Evolutionary conservation across 2,888 invertebrate genomes (phyloP).

Genomic region (Amphipyra tragopoginis): DNA sequence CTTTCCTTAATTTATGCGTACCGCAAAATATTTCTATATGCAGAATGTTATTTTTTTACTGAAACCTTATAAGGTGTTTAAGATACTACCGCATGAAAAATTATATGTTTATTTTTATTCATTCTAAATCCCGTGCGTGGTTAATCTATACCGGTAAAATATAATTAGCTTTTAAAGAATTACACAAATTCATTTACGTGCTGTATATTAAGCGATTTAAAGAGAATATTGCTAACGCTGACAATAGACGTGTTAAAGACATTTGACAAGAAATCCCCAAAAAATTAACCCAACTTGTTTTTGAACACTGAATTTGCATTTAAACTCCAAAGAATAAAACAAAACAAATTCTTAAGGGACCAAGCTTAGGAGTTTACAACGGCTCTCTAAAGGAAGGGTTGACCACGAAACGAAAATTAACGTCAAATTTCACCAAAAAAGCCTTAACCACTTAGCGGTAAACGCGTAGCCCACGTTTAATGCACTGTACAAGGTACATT

Average conservation of each 20-base stretch:
- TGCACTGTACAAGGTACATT: constrained; percentile 61
- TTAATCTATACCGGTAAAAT: too few relatives aligned
- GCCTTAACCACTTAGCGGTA: constrained; percentile 53
- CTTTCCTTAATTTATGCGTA: too few relatives aligned
- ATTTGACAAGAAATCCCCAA: neutral
- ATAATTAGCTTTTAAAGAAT: too few relatives aligned
- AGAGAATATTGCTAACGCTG: too few relatives aligned
- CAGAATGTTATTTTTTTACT: too few relatives aligned
- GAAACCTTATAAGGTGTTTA: too few relatives aligned
- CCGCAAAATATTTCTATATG: too few relatives aligned
- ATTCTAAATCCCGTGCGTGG: too few relatives aligned
- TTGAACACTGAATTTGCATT: constrained; percentile 13
- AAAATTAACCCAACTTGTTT: constrained; percentile 10
- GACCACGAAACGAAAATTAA: constrained; percentile 48
- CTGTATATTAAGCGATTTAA: too few relatives aligned
- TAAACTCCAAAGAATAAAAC: constrained; percentile 12
- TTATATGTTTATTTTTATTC: too few relatives aligned
- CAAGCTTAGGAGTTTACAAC: constrained; percentile 34
- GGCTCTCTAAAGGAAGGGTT: constrained; percentile 39
- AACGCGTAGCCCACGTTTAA: constrained; percentile 50
- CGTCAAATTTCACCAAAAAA: constrained; percentile 49
- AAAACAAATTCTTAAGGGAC: constrained; percentile 33
- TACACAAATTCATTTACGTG: too few relatives aligned
- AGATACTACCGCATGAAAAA: too few relatives aligned
- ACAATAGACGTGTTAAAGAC: neutral